A percentile compares a stretch with the other conserved stretches of the same genome.
These are phyloP conservation scores for Platycercus adscitus DNA, from an alignment of 2,113 vertebrate genomes.

Conservation along the genomic window DNA sequence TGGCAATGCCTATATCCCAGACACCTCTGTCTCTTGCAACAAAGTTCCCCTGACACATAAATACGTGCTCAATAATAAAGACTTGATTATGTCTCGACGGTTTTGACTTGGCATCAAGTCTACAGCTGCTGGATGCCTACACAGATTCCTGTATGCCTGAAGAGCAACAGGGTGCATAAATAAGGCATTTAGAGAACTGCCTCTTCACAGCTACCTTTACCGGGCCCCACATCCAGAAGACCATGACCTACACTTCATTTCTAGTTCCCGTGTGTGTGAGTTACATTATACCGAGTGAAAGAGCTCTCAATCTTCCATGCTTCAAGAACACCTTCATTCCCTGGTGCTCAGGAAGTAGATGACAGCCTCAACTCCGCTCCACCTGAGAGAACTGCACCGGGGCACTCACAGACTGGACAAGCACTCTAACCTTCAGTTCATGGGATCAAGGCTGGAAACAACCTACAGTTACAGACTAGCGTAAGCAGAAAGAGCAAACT, in stretches of 20 bases:
- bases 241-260: neutral
- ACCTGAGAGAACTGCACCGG: neutral
- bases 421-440: fast-evolving
- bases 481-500: neutral
- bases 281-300: neutral
- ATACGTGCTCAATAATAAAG: neutral
- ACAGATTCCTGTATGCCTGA: neutral
- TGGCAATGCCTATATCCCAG: neutral
- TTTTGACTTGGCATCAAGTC: neutral
- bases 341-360: neutral
- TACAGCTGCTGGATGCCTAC: neutral
- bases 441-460: neutral
- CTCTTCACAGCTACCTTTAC: neutral
- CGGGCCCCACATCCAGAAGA: neutral
- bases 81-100: neutral
- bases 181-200: neutral
- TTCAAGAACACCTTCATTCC: neutral
- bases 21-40: neutral
- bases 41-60: neutral
- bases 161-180: neutral
- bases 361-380: neutral
- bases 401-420: neutral
- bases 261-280: neutral
- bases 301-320: neutral
- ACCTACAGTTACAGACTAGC: neutral